Percentiles rank a stretch among this genome's conserved stretches.
Evolutionary conservation across 2,888 invertebrate genomes (phyloP).

Genomic region (Anorthoa munda): DNA sequence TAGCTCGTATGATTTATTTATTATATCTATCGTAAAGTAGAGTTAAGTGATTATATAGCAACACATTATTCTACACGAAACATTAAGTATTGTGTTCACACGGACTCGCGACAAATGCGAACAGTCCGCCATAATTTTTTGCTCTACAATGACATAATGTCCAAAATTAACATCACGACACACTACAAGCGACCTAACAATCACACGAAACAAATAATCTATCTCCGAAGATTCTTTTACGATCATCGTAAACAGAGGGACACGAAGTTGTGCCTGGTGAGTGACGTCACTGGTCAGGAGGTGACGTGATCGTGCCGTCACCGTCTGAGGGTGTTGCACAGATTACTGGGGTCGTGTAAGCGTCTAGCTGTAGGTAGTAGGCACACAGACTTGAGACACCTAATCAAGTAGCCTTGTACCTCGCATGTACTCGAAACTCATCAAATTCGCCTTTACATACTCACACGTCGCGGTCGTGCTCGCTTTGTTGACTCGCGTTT

Average conservation of each 20-base stretch:
- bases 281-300: slow-evolving; percentile 45
- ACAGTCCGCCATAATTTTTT: slow-evolving; percentile 18
- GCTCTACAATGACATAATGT: slow-evolving; percentile 41
- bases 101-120: slow-evolving; percentile 9
- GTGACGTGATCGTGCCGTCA: slow-evolving; percentile 61
- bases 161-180: slow-evolving; percentile 33
- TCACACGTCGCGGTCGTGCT: not conserved
- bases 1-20: too few species aligned
- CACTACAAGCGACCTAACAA: slow-evolving; percentile 11
- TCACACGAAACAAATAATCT: slow-evolving; percentile 17
- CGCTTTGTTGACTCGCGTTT: slow-evolving; percentile 25
- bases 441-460: slow-evolving; percentile 27
- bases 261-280: slow-evolving; percentile 20
- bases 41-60: slow-evolving; percentile 6
- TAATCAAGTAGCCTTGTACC: slow-evolving; percentile 41
- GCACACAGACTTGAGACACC: slow-evolving; percentile 34
- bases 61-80: not conserved
- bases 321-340: slow-evolving; percentile 38
- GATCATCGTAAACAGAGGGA: slow-evolving; percentile 43
- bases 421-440: not conserved
- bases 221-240: slow-evolving; percentile 27
- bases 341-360: slow-evolving; percentile 29
- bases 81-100: slow-evolving; percentile 21
- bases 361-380: slow-evolving; percentile 8
- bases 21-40: too few species aligned